Evolutionary conservation across 2,113 vertebrate species (phyloP), one percentile per base, ranked within the genome.

Genomic region (Melanocharis versteri): DNA sequence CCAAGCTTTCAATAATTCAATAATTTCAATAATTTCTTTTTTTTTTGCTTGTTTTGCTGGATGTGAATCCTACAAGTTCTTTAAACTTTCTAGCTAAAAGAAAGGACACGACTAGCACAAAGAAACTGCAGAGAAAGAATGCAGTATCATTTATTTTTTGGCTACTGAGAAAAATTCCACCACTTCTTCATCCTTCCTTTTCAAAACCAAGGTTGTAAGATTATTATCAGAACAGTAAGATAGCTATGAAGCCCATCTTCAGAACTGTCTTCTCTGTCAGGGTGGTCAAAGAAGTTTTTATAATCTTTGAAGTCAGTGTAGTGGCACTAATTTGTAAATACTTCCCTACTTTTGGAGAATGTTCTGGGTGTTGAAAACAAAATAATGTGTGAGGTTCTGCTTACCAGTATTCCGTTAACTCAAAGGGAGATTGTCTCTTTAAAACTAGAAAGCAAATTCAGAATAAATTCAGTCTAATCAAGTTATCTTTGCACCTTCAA

Each of bases 401-500:
- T 66, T 73, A 48, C 16, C 26, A 50, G 2, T 23, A 48, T 62
- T 69, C 28, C 7, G 54, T 80, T 83, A 81, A 73, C 10, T 53
- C 30, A 77, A 80, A 81, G 23, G 5, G 56, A 86, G 15, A 42
- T 30, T 64, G 15, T 72, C 7, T 93, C 87, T 78, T 88, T 91
- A 88, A 96, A 95, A 73, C 28, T 23, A 75, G 68, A 88, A 91
- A 80, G 42, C 11, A 87, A 85, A 68, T 85, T 71, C 40, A n/a
- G 53, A 89, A 84, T 83, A 95, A 90, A 88, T 78, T 81, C 53
- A 42, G 64, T 39, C 37, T 91, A 91, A 94, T 93, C 57, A 87
- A 94, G 83, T 90, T 89, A 79, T 94, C 71, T 94, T 95, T 70
- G 47, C 82, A 93, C 75, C 54, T 88, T 90, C 87, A 80, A 45